Evolutionary conservation across 2,888 invertebrate genomes (phyloP).

Genomic region (Lydus trimaculatus): DNA sequence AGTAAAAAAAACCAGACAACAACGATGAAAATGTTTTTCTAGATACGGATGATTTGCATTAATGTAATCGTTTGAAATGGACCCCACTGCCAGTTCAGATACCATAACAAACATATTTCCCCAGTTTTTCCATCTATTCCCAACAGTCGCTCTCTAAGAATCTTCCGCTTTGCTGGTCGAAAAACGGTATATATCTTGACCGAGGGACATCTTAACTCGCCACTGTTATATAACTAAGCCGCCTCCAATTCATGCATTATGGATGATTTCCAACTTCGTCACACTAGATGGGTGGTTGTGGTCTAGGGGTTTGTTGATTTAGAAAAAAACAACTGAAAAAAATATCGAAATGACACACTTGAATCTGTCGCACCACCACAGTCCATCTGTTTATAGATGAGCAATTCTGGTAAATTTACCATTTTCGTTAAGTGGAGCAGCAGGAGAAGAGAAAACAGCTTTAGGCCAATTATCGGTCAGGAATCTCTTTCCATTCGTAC

Average conservation of each 20-base stretch:
- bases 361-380: background rate
- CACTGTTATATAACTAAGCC: slow-evolving; percentile 27
- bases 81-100: slow-evolving; percentile 9
- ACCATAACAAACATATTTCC: slow-evolving; percentile 10
- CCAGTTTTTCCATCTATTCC: background rate
- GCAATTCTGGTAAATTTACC: background rate
- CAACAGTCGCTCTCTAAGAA: too few species aligned
- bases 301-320: background rate
- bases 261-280: background rate
- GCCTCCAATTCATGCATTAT: slow-evolving; percentile 28
- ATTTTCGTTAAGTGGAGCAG: background rate
- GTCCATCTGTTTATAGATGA: background rate
- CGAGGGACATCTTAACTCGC: slow-evolving; percentile 30
- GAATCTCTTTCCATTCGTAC: slow-evolving; percentile 26
- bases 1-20: background rate
- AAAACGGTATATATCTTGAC: slow-evolving; percentile 21
- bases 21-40: slow-evolving; percentile 8
- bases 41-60: slow-evolving; percentile 11
- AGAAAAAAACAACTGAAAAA: background rate
- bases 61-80: slow-evolving; percentile 6
- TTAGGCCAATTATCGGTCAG: background rate
- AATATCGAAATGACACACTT: slow-evolving; percentile 2
- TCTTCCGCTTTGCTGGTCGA: background rate
- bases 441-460: background rate
- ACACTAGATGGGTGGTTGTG: background rate